Percentiles rank a stretch among this genome's conserved stretches.
phyloP scores from a whole-genome alignment of 1,140 invertebrate species.

The Pseudomyrmex flavicornis region DNA sequence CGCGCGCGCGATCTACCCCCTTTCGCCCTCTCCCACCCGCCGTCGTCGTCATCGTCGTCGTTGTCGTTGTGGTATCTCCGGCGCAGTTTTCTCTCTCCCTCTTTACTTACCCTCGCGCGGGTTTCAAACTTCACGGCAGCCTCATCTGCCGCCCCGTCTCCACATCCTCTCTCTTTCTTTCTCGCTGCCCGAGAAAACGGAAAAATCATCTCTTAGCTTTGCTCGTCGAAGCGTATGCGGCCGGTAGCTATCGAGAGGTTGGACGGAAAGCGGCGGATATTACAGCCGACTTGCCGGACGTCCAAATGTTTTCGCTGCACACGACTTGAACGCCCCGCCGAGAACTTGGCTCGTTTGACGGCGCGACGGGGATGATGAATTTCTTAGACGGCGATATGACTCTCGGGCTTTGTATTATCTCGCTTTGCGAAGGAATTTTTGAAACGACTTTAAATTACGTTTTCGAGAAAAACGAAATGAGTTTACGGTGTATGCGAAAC shows the following conservation, averaged over 20 bases:
- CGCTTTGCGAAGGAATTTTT: background rate
- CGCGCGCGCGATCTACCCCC: slow-evolving; percentile 53
- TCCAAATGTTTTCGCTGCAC: slow-evolving; percentile 41
- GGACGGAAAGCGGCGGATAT: slow-evolving; percentile 56
- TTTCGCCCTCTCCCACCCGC: slow-evolving; percentile 24
- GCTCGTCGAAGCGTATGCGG: slow-evolving; percentile 58
- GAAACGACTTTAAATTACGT: background rate
- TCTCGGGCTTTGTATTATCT: slow-evolving; percentile 15
- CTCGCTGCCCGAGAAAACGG: slow-evolving; percentile 35
- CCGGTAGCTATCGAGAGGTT: slow-evolving; percentile 30
- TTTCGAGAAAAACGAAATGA: no score
- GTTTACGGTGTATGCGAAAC: no score
- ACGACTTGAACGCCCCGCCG: background rate
- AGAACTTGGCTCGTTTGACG: slow-evolving; percentile 7
- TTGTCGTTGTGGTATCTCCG: slow-evolving; percentile 57
- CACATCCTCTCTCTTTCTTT: background rate
- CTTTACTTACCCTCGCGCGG: slow-evolving; percentile 28
- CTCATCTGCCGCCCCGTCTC: slow-evolving; percentile 41
- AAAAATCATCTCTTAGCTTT: slow-evolving; percentile 66
- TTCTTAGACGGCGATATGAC: background rate
- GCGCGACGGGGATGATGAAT: slow-evolving; percentile 5
- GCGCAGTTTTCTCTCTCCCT: slow-evolving; percentile 45
- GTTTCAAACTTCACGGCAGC: slow-evolving; percentile 62
- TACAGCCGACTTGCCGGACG: slow-evolving; percentile 49
- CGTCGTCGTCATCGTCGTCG: background rate